These are phyloP conservation scores for Temnopleurus reevesii DNA, from an alignment of 53 echinoderm and acorn worm species.

Conservation along the genomic window DNA sequence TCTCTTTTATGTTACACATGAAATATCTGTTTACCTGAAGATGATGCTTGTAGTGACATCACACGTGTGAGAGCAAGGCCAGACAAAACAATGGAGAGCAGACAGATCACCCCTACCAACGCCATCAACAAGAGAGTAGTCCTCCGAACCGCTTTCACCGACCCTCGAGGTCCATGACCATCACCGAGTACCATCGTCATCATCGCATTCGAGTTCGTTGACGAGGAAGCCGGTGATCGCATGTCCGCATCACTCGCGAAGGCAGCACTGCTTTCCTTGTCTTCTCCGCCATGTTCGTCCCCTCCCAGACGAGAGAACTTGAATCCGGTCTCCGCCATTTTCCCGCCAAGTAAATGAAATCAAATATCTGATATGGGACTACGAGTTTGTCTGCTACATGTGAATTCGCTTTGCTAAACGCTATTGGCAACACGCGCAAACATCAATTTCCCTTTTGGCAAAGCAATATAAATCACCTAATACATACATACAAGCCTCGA, in stretches of 20 bases:
- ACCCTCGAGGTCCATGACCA: neutral
- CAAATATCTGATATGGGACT: too few species aligned
- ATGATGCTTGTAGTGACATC: neutral
- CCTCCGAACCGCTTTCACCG: neutral
- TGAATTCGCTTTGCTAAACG: too few species aligned
- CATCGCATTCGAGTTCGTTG: neutral
- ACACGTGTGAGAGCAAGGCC: constrained; percentile 17
- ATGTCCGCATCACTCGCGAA: neutral
- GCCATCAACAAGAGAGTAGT: constrained; percentile 27
- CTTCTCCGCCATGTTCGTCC: neutral
- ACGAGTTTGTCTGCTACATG: too few species aligned
- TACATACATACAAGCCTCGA: too few species aligned
- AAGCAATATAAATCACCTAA: too few species aligned
- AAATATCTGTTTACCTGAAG: too few species aligned
- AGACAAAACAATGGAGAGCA: constrained; percentile 20
- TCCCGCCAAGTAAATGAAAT: too few species aligned
- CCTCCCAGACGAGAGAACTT: constrained; percentile 28
- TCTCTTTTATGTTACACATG: too few species aligned
- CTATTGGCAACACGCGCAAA: too few species aligned
- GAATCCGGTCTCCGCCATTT: neutral
- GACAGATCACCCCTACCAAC: constrained; percentile 1
- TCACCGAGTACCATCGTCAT: neutral
- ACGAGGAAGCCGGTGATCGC: neutral
- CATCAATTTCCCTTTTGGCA: too few species aligned
- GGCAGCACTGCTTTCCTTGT: neutral